Evolutionary conservation across 2,888 invertebrate genomes (phyloP).

Genomic region (Metalampra italica): DNA sequence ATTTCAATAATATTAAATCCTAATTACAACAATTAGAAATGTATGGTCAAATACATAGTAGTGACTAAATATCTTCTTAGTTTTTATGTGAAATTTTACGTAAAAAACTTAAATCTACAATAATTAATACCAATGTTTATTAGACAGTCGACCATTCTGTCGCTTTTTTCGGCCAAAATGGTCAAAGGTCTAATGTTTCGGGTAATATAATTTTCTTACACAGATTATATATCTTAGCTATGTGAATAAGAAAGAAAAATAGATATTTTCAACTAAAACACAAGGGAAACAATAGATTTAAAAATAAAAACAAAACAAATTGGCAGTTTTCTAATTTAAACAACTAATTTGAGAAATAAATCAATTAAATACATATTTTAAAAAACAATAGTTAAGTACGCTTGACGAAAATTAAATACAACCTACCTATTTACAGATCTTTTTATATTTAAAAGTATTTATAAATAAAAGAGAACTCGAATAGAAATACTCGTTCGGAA

Average conservation of each 20-base stretch:
- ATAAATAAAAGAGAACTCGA: conserved; percentile 23
- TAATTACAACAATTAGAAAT: conserved; percentile 50
- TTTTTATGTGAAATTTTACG: conserved; percentile 29
- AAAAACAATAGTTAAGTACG: conserved; percentile 7
- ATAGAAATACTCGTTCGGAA: neutral
- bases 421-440: conserved; percentile 48
- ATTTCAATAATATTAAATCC: conserved; percentile 57
- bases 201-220: conserved; percentile 24
- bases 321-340: conserved; percentile 29
- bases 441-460: conserved; percentile 10
- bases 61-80: conserved; percentile 54
- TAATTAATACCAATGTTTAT: conserved; percentile 51
- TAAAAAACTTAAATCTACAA: conserved; percentile 21
- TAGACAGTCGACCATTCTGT: conserved; percentile 69
- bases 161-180: conserved; percentile 36
- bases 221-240: conserved; percentile 17
- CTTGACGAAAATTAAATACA: conserved; percentile 24
- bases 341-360: conserved; percentile 17
- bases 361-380: conserved; percentile 15
- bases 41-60: conserved; percentile 47
- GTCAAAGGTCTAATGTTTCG: conserved; percentile 66
- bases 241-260: conserved; percentile 22
- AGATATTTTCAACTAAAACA: conserved; percentile 22
- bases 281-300: conserved; percentile 18
- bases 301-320: conserved; percentile 22